These are phyloP conservation scores for Apaloderma vittatum DNA, from an alignment of 2,113 vertebrate genomes.

Conservation along the genomic window DNA sequence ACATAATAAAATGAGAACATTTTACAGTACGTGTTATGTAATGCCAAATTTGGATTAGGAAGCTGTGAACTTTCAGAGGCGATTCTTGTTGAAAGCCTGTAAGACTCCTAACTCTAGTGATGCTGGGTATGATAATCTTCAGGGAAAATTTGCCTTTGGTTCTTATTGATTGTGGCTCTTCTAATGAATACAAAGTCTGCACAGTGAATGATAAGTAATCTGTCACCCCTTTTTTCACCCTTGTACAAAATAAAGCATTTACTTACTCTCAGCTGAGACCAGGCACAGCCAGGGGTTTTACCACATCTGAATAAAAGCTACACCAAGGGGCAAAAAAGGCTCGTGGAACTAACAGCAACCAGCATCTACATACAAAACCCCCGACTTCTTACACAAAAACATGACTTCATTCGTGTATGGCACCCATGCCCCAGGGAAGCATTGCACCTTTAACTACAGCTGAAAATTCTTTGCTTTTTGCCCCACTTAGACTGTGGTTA, in stretches of 20 bases:
- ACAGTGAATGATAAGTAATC: not conserved
- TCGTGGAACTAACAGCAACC: not conserved
- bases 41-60: not conserved
- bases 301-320: not conserved
- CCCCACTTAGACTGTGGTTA: not conserved
- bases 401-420: fast-evolving
- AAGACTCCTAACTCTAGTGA: not conserved
- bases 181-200: slow-evolving; percentile 1
- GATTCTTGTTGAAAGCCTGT: not conserved
- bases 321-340: not conserved
- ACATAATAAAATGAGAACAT: not conserved
- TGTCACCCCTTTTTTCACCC: not conserved
- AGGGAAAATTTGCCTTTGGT: slow-evolving; percentile 5
- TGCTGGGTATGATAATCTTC: not conserved
- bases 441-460: not conserved
- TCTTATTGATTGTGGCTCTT: slow-evolving; percentile 20
- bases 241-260: not conserved
- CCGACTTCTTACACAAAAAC: not conserved
- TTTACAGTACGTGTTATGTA: not conserved
- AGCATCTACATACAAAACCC: not conserved
- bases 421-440: not conserved
- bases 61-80: not conserved
- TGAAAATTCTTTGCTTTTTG: not conserved
- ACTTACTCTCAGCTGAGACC: not conserved
- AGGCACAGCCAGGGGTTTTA: not conserved